These are phyloP conservation scores for Mesoligia furuncula DNA, from an alignment of 2,888 invertebrate species.

Conservation along the genomic window DNA sequence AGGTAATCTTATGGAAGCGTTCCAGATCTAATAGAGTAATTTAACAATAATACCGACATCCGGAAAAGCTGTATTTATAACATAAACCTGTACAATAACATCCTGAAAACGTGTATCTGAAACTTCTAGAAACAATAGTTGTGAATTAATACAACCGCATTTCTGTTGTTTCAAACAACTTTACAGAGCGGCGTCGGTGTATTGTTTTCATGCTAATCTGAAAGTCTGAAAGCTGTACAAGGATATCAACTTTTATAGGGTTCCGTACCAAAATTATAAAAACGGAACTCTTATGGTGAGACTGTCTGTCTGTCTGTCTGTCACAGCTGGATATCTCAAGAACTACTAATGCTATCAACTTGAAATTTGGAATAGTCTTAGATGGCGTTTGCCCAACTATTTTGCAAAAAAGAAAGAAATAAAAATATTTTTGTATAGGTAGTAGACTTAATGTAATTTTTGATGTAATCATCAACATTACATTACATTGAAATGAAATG, in stretches of 20 bases:
- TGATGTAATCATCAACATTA: too few relatives aligned
- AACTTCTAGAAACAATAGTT: conserved; percentile 31
- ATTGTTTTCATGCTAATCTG: conserved; percentile 41
- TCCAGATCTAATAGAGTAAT: neutral
- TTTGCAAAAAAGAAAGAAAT: too few relatives aligned
- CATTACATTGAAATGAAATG: too few relatives aligned
- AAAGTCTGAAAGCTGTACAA: conserved; percentile 8
- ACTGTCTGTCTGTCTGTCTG: too few relatives aligned
- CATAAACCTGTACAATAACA: neutral
- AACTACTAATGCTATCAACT: too few relatives aligned
- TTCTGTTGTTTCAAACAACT: conserved; percentile 30
- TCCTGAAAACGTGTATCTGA: conserved; percentile 6
- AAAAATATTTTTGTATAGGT: too few relatives aligned
- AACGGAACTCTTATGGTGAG: too few relatives aligned
- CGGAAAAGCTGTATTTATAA: neutral
- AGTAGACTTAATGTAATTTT: too few relatives aligned
- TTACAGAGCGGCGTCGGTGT: neutral
- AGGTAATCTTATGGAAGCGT: neutral
- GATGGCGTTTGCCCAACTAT: too few relatives aligned
- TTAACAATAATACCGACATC: neutral
- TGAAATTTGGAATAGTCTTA: too few relatives aligned
- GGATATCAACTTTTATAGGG: neutral
- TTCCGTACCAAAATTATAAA: too few relatives aligned
- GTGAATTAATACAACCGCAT: conserved; percentile 15
- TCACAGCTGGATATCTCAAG: too few relatives aligned